These are phyloP conservation scores for Palloptera scutellata DNA, from an alignment of 2,888 invertebrate species.

Conservation along the genomic window DNA sequence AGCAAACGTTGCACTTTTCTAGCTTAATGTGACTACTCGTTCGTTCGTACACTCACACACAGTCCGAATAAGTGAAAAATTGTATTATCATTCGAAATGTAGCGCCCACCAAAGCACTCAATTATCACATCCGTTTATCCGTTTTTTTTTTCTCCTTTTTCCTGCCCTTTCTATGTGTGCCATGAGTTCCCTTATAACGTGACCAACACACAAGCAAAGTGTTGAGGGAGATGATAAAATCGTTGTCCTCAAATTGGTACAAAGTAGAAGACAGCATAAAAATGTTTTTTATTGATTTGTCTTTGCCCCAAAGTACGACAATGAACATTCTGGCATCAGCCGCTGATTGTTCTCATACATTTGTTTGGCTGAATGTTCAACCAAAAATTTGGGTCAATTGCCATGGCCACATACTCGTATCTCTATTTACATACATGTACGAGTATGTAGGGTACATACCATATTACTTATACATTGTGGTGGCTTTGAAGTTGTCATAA, in stretches of 20 bases:
- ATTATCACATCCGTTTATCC: neutral
- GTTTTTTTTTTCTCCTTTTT: neutral
- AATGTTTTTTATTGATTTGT: neutral
- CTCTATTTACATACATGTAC: neutral
- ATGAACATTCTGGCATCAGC: constrained; percentile 3
- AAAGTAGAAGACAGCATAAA: neutral
- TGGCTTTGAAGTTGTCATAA: constrained; percentile 1
- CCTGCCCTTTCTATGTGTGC: neutral
- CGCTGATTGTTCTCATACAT: neutral
- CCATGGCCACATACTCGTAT: constrained; percentile 1
- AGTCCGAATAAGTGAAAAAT: neutral
- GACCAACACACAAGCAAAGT: neutral
- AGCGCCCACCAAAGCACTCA: constrained; percentile 4
- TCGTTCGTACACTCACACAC: neutral
- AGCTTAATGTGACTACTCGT: neutral
- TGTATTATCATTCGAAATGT: constrained; percentile 1
- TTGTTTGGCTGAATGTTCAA: no score
- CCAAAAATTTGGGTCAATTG: constrained; percentile 11
- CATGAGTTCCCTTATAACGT: neutral
- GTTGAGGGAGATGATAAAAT: neutral
- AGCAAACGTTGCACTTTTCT: neutral
- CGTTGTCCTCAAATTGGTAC: neutral
- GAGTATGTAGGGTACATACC: no score
- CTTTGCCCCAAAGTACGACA: neutral
- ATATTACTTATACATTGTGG: no score